A percentile compares a stretch with the other conserved stretches of the same genome.
These are phyloP conservation scores for Pyrocoelia pectoralis DNA, from an alignment of 2,888 invertebrate species.

Conservation along the genomic window DNA sequence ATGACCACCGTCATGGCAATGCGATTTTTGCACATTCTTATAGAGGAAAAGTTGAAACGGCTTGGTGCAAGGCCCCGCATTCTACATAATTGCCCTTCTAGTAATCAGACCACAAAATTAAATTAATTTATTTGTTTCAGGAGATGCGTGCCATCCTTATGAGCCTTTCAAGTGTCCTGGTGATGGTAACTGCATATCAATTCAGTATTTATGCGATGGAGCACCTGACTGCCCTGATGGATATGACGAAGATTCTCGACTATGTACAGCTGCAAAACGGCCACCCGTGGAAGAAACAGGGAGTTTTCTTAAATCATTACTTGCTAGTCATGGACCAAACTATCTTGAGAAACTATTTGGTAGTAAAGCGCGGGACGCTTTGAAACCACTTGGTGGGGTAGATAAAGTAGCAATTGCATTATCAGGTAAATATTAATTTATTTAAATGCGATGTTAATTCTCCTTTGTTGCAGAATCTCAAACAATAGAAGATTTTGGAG, in stretches of 20 bases:
- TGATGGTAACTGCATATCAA: constrained; percentile 93
- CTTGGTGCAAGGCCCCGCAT: too few relatives aligned
- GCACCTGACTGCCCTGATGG: constrained; percentile 94
- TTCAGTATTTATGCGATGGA: constrained; percentile 95
- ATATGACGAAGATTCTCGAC: constrained; percentile 93
- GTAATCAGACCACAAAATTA: background rate
- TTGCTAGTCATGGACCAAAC: constrained; percentile 95
- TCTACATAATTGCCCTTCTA: too few relatives aligned
- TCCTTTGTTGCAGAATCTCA: constrained; percentile 77
- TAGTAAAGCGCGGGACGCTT: constrained; percentile 90
- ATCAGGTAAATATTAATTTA: constrained; percentile 69
- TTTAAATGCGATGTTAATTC: background rate
- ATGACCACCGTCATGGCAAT: too few relatives aligned
- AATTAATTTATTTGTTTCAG: constrained; percentile 56
- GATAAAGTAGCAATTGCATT: constrained; percentile 95
- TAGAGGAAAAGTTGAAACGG: too few relatives aligned
- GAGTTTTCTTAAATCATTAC: constrained; percentile 90
- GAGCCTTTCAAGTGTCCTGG: constrained; percentile 97
- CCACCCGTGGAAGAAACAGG: constrained; percentile 97
- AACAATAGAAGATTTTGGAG: constrained; percentile 93
- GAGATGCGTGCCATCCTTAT: constrained; percentile 87
- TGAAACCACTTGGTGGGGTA: constrained; percentile 91
- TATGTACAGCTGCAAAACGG: constrained; percentile 95
- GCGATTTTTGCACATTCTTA: too few relatives aligned
- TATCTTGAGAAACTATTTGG: constrained; percentile 97